Evolutionary conservation across 2,888 invertebrate genomes (phyloP).

Genomic region (Thymelicus acteon): DNA sequence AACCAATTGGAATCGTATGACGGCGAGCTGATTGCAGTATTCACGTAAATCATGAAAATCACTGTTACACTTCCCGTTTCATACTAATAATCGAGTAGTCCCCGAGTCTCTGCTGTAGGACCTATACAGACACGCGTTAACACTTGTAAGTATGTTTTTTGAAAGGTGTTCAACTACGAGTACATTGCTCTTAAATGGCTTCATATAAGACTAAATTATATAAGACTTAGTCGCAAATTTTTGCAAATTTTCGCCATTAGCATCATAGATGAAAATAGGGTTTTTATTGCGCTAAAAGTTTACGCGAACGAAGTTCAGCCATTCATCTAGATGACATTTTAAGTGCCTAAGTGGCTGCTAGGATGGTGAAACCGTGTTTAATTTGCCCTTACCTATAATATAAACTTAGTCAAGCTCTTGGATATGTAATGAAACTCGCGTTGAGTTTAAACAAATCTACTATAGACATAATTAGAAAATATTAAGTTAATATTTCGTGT

Average conservation of each 20-base stretch:
- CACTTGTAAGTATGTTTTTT: no score
- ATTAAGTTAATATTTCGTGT: no score
- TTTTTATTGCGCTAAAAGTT: conserved; percentile 60
- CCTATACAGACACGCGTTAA: no score
- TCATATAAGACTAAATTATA: background rate
- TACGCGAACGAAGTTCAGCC: conserved; percentile 54
- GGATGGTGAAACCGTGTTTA: conserved; percentile 63
- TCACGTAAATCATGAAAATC: conserved; percentile 24
- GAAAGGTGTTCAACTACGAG: background rate
- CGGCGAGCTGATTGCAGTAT: conserved; percentile 21
- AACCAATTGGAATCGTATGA: conserved; percentile 25
- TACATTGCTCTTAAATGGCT: background rate
- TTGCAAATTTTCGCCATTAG: conserved; percentile 45
- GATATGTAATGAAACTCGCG: conserved; percentile 5
- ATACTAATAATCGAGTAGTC: background rate
- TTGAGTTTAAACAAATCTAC: background rate
- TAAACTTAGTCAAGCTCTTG: conserved; percentile 40
- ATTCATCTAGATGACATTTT: conserved; percentile 72
- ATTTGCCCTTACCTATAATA: conserved; percentile 54
- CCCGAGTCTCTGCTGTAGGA: no score
- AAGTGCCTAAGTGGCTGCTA: conserved; percentile 66
- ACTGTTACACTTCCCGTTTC: conserved; percentile 11
- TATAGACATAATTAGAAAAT: no score
- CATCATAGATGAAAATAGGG: conserved; percentile 52
- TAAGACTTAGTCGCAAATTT: background rate